These are phyloP conservation scores for Psococerastis gibbosa DNA, from an alignment of 2,888 invertebrate genomes.

Conservation along the genomic window DNA sequence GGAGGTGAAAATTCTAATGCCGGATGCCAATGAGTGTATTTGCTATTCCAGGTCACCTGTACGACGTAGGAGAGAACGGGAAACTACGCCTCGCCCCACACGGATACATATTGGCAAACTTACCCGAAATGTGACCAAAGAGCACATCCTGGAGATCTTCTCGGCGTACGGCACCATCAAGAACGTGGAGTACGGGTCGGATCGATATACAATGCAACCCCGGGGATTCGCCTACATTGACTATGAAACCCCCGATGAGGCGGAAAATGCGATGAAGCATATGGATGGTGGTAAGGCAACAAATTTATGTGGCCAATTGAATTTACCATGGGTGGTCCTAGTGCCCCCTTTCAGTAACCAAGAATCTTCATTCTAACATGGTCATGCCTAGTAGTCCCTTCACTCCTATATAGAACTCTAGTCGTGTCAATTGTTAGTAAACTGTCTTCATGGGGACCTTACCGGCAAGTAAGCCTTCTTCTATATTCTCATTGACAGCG, in stretches of 20 bases:
- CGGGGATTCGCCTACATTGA: constrained; percentile 92
- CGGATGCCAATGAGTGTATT: constrained; percentile 6
- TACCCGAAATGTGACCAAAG: constrained; percentile 80
- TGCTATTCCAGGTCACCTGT: constrained; percentile 36
- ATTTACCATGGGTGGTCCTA: too few relatives aligned
- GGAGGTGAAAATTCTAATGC: constrained; percentile 13
- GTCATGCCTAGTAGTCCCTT: too few relatives aligned
- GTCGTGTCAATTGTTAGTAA: too few relatives aligned
- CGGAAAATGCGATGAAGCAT: constrained; percentile 96
- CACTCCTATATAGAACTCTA: too few relatives aligned
- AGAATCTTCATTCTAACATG: too few relatives aligned
- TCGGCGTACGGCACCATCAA: constrained; percentile 74
- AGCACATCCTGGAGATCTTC: constrained; percentile 81
- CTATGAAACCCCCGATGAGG: constrained; percentile 82
- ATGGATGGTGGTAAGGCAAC: constrained; percentile 82
- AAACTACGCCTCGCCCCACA: constrained; percentile 76
- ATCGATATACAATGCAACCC: constrained; percentile 75
- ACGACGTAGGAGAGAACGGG: constrained; percentile 54
- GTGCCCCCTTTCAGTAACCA: too few relatives aligned
- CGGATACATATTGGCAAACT: constrained; percentile 88
- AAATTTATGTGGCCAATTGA: too few relatives aligned
- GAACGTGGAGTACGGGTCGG: constrained; percentile 72
- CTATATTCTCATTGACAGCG: neutral
- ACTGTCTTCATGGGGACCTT: too few relatives aligned
- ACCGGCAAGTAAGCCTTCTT: neutral